A percentile compares a stretch with the other conserved stretches of the same genome.
Evolutionary conservation across 2,797 vertebrate genomes (phyloP).

Genomic region (Lagorchestes hirsutus): DNA sequence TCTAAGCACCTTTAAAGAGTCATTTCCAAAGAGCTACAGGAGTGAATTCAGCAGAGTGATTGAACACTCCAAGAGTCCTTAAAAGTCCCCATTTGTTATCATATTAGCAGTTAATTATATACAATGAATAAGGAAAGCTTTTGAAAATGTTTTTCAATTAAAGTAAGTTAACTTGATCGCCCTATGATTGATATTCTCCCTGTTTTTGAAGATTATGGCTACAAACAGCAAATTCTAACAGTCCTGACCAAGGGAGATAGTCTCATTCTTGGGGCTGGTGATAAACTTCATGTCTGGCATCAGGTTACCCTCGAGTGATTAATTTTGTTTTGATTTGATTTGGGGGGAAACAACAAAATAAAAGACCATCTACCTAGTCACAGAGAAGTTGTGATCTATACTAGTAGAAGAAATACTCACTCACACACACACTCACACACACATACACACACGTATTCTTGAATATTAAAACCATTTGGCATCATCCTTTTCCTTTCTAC

Average conservation of each 20-base stretch:
- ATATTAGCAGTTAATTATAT: not conserved
- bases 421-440: no score
- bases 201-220: not conserved
- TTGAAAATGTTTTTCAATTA: conserved; percentile 4
- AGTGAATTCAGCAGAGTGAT: not conserved
- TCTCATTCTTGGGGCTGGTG: not conserved
- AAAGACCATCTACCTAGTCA: not conserved
- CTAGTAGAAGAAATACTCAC: not conserved
- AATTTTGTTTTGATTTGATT: not conserved
- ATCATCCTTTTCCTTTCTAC: not conserved
- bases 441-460: not conserved
- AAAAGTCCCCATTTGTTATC: not conserved
- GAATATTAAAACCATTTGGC: not conserved
- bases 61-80: not conserved
- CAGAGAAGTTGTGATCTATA: not conserved
- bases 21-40: not conserved
- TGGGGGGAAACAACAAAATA: not conserved
- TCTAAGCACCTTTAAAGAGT: fast-evolving
- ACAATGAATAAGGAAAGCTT: not conserved
- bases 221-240: not conserved
- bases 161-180: not conserved
- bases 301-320: not conserved
- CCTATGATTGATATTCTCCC: not conserved
- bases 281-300: not conserved
- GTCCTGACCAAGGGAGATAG: not conserved